Evolutionary conservation across 2,113 vertebrate species (phyloP), one percentile per base, ranked within the genome.

Genomic region (Pachyramphus minor): DNA sequence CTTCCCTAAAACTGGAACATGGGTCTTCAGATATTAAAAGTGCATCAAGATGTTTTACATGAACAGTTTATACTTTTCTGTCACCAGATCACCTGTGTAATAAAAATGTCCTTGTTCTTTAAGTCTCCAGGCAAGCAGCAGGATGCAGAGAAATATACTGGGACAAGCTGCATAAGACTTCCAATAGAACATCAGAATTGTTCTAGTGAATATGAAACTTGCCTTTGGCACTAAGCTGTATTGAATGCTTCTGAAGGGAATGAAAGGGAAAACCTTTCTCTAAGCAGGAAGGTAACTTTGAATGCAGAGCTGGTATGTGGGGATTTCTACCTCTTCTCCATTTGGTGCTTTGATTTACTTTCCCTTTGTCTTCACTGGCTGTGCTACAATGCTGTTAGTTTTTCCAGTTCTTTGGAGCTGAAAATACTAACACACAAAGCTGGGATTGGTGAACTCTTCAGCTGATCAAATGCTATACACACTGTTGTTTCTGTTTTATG

Each of bases 171-270:
- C 28, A 12, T 56, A 33, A 78, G 49, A 39, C 50, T 96, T 95
- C 66, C 50, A 21, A 35, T n/a, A 76, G 87, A 93, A 63, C 31
- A 93, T 89, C 58, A 80, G 62, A 60, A 56, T 68, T 75, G 62
- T 82, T 91, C 73, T 56, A 16, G 37, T n/a, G 71, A 66, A 69
- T 76, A 62, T 58, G 77, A 79, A 93, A 90, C 74, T 82, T 89
- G 91, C 95, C 94, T 85, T 84, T 87, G 87, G 95, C 93, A 73
- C n/a, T 87, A 22, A 93, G 49, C 53, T 82, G 6, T 95, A 87
- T 49, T 60, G 81, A 84, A 85, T 58, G 35, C 84, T 83, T 91
- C 87, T 91, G 89, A 89, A 84, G 31, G 42, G 74, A 94, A 84
- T 87, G 79, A 96, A 89, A 94, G 55, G 67, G 45, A 73, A 87